Percentiles rank a stretch among this genome's conserved stretches.
phyloP scores from a whole-genome alignment of 2,113 vertebrate genomes.

The Ptychochromis oligacanthus region DNA sequence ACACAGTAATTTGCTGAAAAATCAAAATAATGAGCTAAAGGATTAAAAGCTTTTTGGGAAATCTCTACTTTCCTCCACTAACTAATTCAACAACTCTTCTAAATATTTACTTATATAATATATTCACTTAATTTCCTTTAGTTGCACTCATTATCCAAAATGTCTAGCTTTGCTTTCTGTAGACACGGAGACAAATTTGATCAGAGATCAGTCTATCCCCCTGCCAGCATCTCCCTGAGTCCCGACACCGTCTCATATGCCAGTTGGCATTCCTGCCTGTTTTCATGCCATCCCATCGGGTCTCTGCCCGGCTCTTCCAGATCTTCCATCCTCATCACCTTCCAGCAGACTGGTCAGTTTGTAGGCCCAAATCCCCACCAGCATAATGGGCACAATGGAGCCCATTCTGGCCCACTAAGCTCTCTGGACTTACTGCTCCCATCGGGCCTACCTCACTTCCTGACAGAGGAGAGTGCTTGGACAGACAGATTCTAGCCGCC shows the following conservation, averaged over 20 bases:
- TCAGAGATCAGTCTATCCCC: conserved; percentile 18
- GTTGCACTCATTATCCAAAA: too few species aligned
- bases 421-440: conserved; percentile 79
- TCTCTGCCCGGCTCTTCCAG: conserved; percentile 76
- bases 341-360: conserved; percentile 89
- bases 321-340: conserved; percentile 88
- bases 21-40: too few species aligned
- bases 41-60: background rate
- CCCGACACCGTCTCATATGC: background rate
- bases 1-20: background rate
- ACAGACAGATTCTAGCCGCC: conserved; percentile 85
- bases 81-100: too few species aligned
- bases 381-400: conserved; percentile 88
- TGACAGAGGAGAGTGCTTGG: conserved; percentile 90
- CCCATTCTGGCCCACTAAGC: conserved; percentile 79
- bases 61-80: too few species aligned
- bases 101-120: background rate
- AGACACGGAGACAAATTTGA: background rate
- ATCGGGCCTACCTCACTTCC: conserved; percentile 85
- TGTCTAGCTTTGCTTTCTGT: background rate
- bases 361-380: conserved; percentile 86
- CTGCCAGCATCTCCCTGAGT: background rate
- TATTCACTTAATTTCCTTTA: background rate
- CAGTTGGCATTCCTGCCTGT: conserved; percentile 47
- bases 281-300: conserved; percentile 48